A percentile compares a stretch with the other conserved stretches of the same genome.
These are phyloP conservation scores for Dermochelys coriacea DNA, from an alignment of 2,797 vertebrate species.

Conservation along the genomic window DNA sequence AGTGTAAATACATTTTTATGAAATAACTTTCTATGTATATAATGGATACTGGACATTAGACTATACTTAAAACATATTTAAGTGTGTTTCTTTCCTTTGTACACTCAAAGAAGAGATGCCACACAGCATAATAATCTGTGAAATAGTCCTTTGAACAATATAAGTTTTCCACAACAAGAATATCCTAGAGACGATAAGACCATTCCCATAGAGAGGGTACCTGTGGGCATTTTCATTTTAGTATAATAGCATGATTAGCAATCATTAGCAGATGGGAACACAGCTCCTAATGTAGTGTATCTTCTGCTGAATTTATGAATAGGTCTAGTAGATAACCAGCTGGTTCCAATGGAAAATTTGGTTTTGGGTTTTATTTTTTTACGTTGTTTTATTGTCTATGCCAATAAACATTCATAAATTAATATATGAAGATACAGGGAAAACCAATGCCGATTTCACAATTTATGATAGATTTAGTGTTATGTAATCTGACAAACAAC, in stretches of 20 bases:
- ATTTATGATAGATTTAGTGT: not conserved
- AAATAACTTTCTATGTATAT: too few species aligned
- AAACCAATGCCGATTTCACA: not conserved
- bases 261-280: not conserved
- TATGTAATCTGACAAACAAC: not conserved
- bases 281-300: not conserved
- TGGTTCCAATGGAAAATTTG: not conserved
- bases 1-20: too few species aligned
- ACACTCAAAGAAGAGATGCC: too few species aligned
- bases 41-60: too few species aligned
- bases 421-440: not conserved
- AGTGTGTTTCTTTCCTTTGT: too few species aligned
- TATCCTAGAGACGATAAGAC: slow-evolving; percentile 9
- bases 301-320: slow-evolving; percentile 34
- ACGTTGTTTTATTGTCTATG: not conserved
- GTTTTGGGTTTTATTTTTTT: not conserved
- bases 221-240: slow-evolving; percentile 15
- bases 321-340: not conserved
- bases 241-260: not conserved
- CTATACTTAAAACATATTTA: too few species aligned
- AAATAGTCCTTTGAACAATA: not conserved
- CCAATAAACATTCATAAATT: not conserved
- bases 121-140: too few species aligned
- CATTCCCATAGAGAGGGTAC: not conserved
- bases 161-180: not conserved